These are phyloP conservation scores for Cryptotermes secundus DNA, from an alignment of 1,140 invertebrate genomes.

Conservation along the genomic window DNA sequence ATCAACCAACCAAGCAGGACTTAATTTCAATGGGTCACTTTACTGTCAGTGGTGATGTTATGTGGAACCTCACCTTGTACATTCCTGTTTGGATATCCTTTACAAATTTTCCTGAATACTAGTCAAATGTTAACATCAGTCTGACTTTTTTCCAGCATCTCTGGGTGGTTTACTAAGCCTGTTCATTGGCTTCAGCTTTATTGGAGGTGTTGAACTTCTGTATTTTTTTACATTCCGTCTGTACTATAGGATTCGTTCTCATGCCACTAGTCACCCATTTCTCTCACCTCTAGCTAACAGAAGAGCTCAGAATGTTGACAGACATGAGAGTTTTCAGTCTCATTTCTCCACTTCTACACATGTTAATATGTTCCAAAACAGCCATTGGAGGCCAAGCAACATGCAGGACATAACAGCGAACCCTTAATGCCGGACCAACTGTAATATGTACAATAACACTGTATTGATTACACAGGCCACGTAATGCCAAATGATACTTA, in stretches of 20 bases:
- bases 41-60: too few relatives aligned
- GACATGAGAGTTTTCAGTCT: neutral
- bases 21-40: too few relatives aligned
- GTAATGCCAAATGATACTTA: too few relatives aligned
- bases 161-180: conserved; percentile 65
- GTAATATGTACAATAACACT: too few relatives aligned
- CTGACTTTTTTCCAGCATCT: conserved; percentile 55
- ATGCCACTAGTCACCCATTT: neutral
- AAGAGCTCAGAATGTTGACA: neutral
- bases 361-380: neutral
- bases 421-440: too few relatives aligned
- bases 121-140: too few relatives aligned
- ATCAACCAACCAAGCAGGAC: too few relatives aligned
- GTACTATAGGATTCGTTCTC: conserved; percentile 39
- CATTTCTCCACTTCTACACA: neutral
- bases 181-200: conserved; percentile 67
- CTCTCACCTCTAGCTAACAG: neutral
- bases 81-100: too few relatives aligned
- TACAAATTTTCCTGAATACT: too few relatives aligned
- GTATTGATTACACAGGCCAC: too few relatives aligned
- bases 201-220: conserved; percentile 63
- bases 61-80: too few relatives aligned
- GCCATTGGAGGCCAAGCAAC: neutral
- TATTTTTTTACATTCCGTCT: conserved; percentile 61
- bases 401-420: too few relatives aligned